Conservation (phyloP, 1,140 invertebrate genomes). For the Lineus longissimus region DNA sequence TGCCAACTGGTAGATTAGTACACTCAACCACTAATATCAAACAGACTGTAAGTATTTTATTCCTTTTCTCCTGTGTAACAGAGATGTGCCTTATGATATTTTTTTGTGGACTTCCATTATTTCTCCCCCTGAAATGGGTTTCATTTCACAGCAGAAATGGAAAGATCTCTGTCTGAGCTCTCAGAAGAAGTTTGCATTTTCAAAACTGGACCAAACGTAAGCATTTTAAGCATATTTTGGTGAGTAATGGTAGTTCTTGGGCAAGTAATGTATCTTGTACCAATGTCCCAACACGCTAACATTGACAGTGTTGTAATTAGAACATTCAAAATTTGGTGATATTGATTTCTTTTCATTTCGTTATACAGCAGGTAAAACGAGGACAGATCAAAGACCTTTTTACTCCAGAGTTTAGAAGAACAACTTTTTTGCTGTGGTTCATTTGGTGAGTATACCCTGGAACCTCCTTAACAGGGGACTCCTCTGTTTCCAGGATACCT, state of each 20-base stretch:
- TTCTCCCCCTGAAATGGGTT: not conserved
- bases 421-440: constrained; percentile 85
- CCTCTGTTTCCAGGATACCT: too few species aligned
- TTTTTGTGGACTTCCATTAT: not conserved
- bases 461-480: not conserved
- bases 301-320: too few species aligned
- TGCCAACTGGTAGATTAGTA: constrained; percentile 81
- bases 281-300: too few species aligned
- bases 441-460: constrained; percentile 70
- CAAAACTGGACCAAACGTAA: too few species aligned
- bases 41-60: too few species aligned
- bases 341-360: not conserved
- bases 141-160: too few species aligned
- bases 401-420: constrained; percentile 73
- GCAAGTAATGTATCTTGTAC: too few species aligned
- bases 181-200: too few species aligned
- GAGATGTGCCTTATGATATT: not conserved
- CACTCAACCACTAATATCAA: constrained; percentile 63
- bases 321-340: not conserved
- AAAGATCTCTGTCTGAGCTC: too few species aligned
- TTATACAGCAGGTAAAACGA: constrained; percentile 48
- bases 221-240: too few species aligned
- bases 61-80: too few species aligned
- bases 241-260: too few species aligned
- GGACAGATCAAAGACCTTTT: constrained; percentile 75